Evolutionary conservation across 2,888 invertebrate species (phyloP), one percentile per base, ranked within the genome.

Genomic region (Thyatira batis): DNA sequence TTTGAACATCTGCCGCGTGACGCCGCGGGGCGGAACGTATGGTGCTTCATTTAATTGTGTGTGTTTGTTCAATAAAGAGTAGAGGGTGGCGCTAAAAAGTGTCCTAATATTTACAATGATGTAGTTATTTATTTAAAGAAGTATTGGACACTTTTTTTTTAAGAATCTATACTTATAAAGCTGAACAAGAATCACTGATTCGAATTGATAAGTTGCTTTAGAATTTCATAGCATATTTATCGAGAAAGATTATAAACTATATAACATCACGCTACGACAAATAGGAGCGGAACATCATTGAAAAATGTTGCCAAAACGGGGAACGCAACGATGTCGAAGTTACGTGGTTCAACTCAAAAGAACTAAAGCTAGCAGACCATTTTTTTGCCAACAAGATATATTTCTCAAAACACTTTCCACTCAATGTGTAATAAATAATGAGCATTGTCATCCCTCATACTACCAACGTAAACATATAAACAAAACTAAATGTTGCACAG

Each of bases 1-100:
- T 85, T 85, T 86, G 85, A 69, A 84, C 87, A 87, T 85, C 85
- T 87, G 86, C 75, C 73, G 65, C 67, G 59, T 61, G 13, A 39
- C 33, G 1, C 13, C 5, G 23, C 23, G 1, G 33, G 13, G 23
- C 23, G 23, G 23, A 61, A 52, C 52, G 67, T 58, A 49, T 54
- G 66, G 55, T 71, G 74, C 73, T 77, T 76, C 72, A 78, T 75
- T 80, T 74, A 63, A 77, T 68, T 46, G 25, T 80, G 71, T 71
- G 66, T 78, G 80, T 80, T 64, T 69, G 74, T 60, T 52, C 65
- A 60, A 71, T 63, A 66, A 69, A 61, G 63, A 61, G 71, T 67
- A 69, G 66, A 58, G 61, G 62, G 61, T 62, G 61, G 56, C 56
- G 58, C 45, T 57, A 55, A 57, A 54, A 52, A 33, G 49, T 49